A percentile compares a stretch with the other conserved stretches of the same genome.
These are phyloP conservation scores for Pteruthius melanotis DNA, from an alignment of 2,113 vertebrate species.

Conservation along the genomic window DNA sequence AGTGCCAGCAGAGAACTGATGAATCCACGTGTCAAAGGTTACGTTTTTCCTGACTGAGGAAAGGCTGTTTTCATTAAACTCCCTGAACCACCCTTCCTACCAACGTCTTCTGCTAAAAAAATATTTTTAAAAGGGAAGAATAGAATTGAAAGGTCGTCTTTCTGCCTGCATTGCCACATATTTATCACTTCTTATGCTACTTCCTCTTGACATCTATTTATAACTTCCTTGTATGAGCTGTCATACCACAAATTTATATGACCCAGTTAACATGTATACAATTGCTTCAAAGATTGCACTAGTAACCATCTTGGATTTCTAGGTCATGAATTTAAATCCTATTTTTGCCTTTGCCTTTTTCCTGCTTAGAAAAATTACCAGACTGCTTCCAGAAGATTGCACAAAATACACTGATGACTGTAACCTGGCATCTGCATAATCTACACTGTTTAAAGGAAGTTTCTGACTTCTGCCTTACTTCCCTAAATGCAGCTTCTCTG, in stretches of 20 bases:
- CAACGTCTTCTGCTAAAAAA: neutral
- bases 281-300: neutral
- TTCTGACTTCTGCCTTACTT: neutral
- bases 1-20: neutral
- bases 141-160: neutral
- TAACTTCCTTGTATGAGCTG: slow-evolving; percentile 42
- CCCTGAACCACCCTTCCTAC: neutral
- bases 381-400: neutral
- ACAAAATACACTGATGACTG: neutral
- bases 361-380: neutral
- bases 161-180: neutral
- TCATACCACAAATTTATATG: slow-evolving; percentile 35
- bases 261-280: neutral
- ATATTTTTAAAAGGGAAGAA: neutral
- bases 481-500: neutral
- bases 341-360: slow-evolving; percentile 31
- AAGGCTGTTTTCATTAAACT: neutral
- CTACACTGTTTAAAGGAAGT: neutral
- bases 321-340: slow-evolving; percentile 1
- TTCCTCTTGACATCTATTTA: slow-evolving; percentile 45
- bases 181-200: neutral
- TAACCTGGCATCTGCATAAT: neutral
- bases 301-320: slow-evolving; percentile 27
- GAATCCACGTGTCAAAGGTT: neutral
- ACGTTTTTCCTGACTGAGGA: neutral